Base-by-base conservation (phyloP, 2,888 invertebrate genomes). In the Villa cingulata region DNA sequence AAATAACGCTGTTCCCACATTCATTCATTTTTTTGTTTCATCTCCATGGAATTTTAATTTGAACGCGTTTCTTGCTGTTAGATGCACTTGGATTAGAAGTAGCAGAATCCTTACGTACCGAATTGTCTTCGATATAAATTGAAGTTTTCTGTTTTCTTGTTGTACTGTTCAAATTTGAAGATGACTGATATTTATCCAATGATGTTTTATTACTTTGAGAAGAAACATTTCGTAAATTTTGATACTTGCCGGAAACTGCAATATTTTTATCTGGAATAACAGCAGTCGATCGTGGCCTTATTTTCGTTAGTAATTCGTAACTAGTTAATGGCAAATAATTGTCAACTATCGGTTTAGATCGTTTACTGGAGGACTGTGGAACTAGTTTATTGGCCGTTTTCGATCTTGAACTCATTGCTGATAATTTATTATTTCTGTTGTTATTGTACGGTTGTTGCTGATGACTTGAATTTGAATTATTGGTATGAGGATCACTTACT, bases 241-340 rank as follows among this genome's bases (percentile, higher is more conserved):
- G 16, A 14, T 15, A 16, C n/a, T 20, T n/a, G 20, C 5, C 34
- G n/a, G 45, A 15, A n/a, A n/a, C n/a, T n/a, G n/a, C n/a, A n/a
- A n/a, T n/a, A n/a, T n/a, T n/a, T n/a, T n/a, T n/a, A n/a, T n/a
- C n/a, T n/a, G n/a, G n/a, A n/a, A n/a, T n/a, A n/a, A n/a, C n/a
- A n/a, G 39, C 3, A 5, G 29, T 12, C 12, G 29, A 12, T 12
- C 41, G 17, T 14, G 29, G 32, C 4, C 43, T 48, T 9, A 50
- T 45, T 7, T 42, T 48, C 2, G 41, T 48, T n/a, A 51, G n/a
- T 15, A 51, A 45, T 16, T 45, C 48, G 20, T 48, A 51, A 20
- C 51, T 51, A 12, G 45, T 51, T 14, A 48, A 37, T 10, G 48
- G 51, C 16, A 40, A 41, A 18, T 43, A 45, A 23, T 42, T 48